Evolutionary conservation across 2,888 invertebrate species (phyloP).

Genomic region (Scaptomyza parva): DNA sequence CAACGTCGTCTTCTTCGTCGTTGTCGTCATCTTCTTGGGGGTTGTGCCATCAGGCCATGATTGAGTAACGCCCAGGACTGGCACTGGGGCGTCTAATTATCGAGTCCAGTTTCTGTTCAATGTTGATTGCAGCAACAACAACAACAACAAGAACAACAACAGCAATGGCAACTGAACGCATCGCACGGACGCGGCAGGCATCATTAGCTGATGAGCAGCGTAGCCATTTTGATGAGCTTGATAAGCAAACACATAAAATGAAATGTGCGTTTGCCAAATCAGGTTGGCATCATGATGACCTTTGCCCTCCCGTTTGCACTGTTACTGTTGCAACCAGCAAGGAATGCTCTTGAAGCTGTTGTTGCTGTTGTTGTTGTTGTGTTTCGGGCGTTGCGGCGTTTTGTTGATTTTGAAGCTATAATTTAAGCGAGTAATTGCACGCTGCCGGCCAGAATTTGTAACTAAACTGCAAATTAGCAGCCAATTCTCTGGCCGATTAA

Average conservation of each 20-base stretch:
- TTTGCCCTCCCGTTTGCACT: conserved; percentile 25
- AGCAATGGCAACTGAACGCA: conserved; percentile 14
- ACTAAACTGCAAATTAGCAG: conserved; percentile 88
- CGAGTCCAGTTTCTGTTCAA: conserved; percentile 44
- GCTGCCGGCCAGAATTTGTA: conserved; percentile 87
- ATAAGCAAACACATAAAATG: conserved; percentile 69
- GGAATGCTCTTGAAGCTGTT: conserved; percentile 11
- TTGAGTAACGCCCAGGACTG: conserved; percentile 82
- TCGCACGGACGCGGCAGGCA: conserved; percentile 25
- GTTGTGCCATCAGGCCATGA: conserved; percentile 83
- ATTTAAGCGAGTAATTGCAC: conserved; percentile 86
- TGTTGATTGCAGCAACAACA: conserved; percentile 24
- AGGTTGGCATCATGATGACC: conserved; percentile 33
- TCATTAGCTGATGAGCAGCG: conserved; percentile 72
- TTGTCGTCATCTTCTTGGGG: conserved; percentile 51
- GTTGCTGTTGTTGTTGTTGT: conserved; percentile 6
- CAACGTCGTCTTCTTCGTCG: neutral
- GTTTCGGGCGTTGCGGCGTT: conserved; percentile 79
- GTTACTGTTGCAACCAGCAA: conserved; percentile 7
- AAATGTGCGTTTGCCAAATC: conserved; percentile 55
- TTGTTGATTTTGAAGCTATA: conserved; percentile 86
- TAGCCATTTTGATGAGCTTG: conserved; percentile 49
- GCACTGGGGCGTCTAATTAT: conserved; percentile 70
- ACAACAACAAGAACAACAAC: conserved; percentile 23
- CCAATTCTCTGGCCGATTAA: conserved; percentile 87